These are phyloP conservation scores for Drosophila arizonae DNA, from an alignment of 1,140 invertebrate species.

Conservation along the genomic window DNA sequence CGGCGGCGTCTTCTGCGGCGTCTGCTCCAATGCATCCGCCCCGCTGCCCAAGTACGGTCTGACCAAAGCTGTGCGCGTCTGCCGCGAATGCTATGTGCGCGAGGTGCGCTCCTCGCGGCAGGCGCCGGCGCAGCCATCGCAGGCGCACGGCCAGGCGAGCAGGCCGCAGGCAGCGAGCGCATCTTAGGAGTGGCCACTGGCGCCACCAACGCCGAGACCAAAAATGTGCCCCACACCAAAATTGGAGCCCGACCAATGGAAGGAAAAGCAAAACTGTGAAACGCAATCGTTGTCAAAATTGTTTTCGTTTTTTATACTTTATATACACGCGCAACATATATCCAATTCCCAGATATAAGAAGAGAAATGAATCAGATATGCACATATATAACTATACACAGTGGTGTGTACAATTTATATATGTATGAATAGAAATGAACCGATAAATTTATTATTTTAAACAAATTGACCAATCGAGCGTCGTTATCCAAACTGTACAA, in stretches of 20 bases:
- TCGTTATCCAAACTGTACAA: slow-evolving; percentile 52
- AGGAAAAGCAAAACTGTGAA: slow-evolving; percentile 78
- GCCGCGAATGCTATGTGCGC: slow-evolving; percentile 91
- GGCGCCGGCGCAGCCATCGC: slow-evolving; percentile 7
- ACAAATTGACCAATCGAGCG: slow-evolving; percentile 60
- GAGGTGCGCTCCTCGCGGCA: slow-evolving; percentile 57
- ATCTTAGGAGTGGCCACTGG: slow-evolving; percentile 68
- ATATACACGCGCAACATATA: slow-evolving; percentile 41
- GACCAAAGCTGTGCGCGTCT: slow-evolving; percentile 95
- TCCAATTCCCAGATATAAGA: slow-evolving; percentile 12
- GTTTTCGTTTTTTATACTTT: slow-evolving; percentile 58
- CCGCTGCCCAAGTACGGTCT: slow-evolving; percentile 96
- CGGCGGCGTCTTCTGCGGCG: slow-evolving; percentile 92
- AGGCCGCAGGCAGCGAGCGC: slow-evolving; percentile 58
- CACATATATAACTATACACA: slow-evolving; percentile 28
- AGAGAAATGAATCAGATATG: slow-evolving; percentile 24
- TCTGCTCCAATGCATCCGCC: slow-evolving; percentile 96
- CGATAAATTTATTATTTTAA: slow-evolving; percentile 40
- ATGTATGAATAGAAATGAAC: slow-evolving; percentile 43
- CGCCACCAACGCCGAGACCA: slow-evolving; percentile 39
- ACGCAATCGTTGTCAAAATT: slow-evolving; percentile 68
- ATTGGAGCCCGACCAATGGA: slow-evolving; percentile 9
- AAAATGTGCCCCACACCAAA: slow-evolving; percentile 34
- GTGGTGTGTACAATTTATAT: slow-evolving; percentile 34
- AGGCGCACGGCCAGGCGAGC: slow-evolving; percentile 38